These are phyloP conservation scores for Drosophila cognata DNA, from an alignment of 2,888 invertebrate species.

Conservation along the genomic window DNA sequence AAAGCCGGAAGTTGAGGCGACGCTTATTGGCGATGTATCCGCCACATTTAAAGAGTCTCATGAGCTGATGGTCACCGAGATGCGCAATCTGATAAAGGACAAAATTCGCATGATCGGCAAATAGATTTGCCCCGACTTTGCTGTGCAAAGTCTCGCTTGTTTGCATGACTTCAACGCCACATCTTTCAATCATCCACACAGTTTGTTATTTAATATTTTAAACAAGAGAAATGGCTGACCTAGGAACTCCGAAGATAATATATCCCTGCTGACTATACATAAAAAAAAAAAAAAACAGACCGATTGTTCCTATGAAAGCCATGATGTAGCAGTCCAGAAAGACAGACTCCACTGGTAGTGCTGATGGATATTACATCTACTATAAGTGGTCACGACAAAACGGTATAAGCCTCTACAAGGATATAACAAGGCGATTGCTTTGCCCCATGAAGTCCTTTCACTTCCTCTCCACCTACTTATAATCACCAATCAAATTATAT, in stretches of 20 bases:
- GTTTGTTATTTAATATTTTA: conserved; percentile 79
- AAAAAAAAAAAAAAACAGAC: not conserved
- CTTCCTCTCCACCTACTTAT: conserved; percentile 19
- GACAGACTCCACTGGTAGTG: too few species aligned
- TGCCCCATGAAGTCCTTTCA: conserved; percentile 7
- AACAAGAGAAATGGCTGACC: conserved; percentile 17
- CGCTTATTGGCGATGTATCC: conserved; percentile 82
- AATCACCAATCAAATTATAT: conserved; percentile 38
- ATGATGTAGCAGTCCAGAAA: not conserved
- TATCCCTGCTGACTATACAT: not conserved
- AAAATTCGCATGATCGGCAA: conserved; percentile 84
- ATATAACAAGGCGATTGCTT: conserved; percentile 12
- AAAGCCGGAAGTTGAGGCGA: conserved; percentile 83
- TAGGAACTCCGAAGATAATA: not conserved
- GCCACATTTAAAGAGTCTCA: conserved; percentile 84
- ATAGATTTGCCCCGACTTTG: conserved; percentile 64
- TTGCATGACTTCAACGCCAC: conserved; percentile 12
- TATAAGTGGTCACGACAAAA: not conserved
- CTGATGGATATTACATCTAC: not conserved
- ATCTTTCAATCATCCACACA: conserved; percentile 44
- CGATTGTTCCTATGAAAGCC: not conserved
- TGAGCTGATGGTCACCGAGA: conserved; percentile 82
- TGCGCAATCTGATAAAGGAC: conserved; percentile 84
- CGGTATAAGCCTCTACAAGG: not conserved
- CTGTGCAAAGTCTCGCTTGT: conserved; percentile 64